A percentile compares a stretch with the other conserved stretches of the same genome.
Conservation (phyloP, 2,888 invertebrate species). For the Ischnus inquisitorius region DNA sequence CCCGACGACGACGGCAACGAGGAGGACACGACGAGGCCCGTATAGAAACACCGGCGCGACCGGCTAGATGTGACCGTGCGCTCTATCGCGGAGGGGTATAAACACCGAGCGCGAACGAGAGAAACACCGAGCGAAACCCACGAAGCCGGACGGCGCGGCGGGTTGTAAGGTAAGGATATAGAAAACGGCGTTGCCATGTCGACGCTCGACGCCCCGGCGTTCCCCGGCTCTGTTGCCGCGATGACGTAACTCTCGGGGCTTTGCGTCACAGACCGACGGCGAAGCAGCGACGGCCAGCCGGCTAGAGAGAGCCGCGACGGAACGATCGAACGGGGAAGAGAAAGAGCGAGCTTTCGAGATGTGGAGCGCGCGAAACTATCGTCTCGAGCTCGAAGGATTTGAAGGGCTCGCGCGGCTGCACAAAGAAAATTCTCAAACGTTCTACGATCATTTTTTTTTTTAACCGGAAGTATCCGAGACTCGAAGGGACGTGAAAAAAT, state of each 20-base stretch:
- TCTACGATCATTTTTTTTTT: background rate
- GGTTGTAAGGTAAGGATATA: slow-evolving; percentile 27
- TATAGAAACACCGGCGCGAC: background rate
- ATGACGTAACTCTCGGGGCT: slow-evolving; percentile 83
- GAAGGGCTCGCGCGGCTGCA: background rate
- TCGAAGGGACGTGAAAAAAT: too few species aligned
- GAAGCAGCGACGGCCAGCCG: slow-evolving; percentile 40
- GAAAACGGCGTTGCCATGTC: slow-evolving; percentile 82
- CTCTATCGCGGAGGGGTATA: slow-evolving; percentile 65
- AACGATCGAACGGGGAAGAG: slow-evolving; percentile 1
- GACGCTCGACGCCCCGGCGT: slow-evolving; percentile 73
- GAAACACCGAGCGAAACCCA: slow-evolving; percentile 48
- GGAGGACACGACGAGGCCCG: background rate
- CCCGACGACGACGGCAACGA: background rate
- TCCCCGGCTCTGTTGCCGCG: slow-evolving; percentile 74
- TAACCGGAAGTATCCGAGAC: background rate
- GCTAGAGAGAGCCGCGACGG: slow-evolving; percentile 46
- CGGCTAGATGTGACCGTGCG: slow-evolving; percentile 70
- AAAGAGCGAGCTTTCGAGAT: background rate
- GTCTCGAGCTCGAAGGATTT: background rate
- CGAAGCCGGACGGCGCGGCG: slow-evolving; percentile 56
- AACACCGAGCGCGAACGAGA: slow-evolving; percentile 69
- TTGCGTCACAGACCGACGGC: slow-evolving; percentile 78
- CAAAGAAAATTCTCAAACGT: background rate
- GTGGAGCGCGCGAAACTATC: background rate